Conservation (phyloP, 2,113 vertebrate species). For the Mobula birostris region DNA sequence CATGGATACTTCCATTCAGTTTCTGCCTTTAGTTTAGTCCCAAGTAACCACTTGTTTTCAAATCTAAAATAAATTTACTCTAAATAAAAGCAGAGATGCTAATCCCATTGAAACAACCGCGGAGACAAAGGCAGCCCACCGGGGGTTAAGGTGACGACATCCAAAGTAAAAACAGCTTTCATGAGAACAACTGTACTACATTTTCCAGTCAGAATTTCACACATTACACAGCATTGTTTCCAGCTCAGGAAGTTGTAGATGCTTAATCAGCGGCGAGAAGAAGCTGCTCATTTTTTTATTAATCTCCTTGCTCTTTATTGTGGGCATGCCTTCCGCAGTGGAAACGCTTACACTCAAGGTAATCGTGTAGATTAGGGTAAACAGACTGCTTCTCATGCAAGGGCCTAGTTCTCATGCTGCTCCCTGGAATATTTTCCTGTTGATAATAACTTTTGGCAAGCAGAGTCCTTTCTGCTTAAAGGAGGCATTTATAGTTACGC, state of each 20-base stretch:
- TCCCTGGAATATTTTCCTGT: neutral
- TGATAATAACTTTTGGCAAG: conserved; percentile 22
- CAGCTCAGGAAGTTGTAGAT: conserved; percentile 22
- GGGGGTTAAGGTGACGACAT: neutral
- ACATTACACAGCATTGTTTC: conserved; percentile 5
- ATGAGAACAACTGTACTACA: neutral
- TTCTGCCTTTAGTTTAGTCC: neutral
- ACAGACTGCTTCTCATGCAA: conserved; percentile 9
- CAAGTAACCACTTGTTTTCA: neutral
- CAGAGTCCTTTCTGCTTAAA: neutral
- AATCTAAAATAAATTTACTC: neutral
- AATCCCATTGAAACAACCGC: neutral
- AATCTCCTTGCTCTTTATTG: neutral
- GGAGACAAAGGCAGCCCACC: neutral
- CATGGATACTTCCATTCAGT: too few relatives aligned
- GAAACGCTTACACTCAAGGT: neutral
- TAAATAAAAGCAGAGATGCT: neutral
- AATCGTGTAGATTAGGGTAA: neutral
- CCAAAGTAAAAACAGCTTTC: neutral
- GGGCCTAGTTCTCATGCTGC: conserved; percentile 6
- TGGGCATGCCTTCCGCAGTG: conserved; percentile 3
- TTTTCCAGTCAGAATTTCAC: conserved; percentile 17
- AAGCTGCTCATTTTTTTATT: neutral
- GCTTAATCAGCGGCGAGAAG: conserved; percentile 7
- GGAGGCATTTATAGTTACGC: neutral